phyloP scores from a whole-genome alignment of 2,888 invertebrate species.

The Diaprepes abbreviatus region DNA sequence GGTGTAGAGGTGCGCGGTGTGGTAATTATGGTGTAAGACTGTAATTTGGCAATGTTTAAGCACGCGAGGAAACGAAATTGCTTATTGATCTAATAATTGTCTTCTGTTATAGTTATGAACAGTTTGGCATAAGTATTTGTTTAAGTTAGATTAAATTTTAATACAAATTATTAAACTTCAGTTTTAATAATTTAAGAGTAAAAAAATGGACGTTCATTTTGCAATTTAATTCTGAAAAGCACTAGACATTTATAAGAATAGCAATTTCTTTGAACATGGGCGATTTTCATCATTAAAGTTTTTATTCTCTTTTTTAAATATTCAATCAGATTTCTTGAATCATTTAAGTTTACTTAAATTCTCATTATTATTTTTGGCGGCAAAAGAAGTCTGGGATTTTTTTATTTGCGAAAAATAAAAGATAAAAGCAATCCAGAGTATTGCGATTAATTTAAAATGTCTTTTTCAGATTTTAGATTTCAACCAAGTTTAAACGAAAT shows the following conservation, averaged over 20 bases:
- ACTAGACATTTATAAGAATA: no score
- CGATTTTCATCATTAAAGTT: no score
- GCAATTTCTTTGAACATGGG: no score
- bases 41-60: conserved; percentile 32
- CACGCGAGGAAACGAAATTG: conserved; percentile 32
- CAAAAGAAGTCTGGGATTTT: conserved; percentile 13
- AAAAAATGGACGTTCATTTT: no score
- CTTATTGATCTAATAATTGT: conserved; percentile 41
- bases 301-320: neutral
- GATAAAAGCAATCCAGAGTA: conserved; percentile 10
- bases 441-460: conserved; percentile 29
- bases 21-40: conserved; percentile 38
- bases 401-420: conserved; percentile 26
- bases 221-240: no score
- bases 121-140: neutral
- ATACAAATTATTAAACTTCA: no score
- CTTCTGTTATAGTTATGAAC: neutral
- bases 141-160: neutral
- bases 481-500: conserved; percentile 21
- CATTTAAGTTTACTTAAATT: conserved; percentile 19
- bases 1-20: conserved; percentile 38
- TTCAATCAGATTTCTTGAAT: conserved; percentile 3
- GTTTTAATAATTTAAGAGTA: no score
- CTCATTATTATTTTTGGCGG: conserved; percentile 16
- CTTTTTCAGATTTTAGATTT: conserved; percentile 27